Evolutionary conservation across 2,113 vertebrate genomes (phyloP), one percentile per base, ranked within the genome.

Genomic region (Camelus bactrianus): DNA sequence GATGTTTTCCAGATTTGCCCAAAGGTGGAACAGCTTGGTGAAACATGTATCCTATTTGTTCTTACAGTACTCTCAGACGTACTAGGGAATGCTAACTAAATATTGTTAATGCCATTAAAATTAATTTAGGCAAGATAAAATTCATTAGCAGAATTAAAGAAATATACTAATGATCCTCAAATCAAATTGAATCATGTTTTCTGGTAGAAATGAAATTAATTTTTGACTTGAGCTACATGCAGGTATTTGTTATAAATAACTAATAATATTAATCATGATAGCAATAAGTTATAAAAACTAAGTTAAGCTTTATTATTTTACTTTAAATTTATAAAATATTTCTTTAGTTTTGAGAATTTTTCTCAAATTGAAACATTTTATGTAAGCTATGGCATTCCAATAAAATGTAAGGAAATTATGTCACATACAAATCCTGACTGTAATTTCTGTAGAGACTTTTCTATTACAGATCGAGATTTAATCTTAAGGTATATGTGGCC

Each of bases 291-390:
- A 73, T 11, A 83, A 60, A 77, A 70, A 69, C 8, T 77, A 76
- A 83, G 54, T 82, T 73, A 60, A 89, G 76, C n/a, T 60, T 60
- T 46, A 67, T 82, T 17, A 56, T 80, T 89, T 67, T 60, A 56
- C 38, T 84, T 77, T 62, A 35, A 60, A 60, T 28, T 35, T 77
- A 75, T 56, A 1, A 52, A n/a, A 62, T 35, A 22, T 69, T 58
- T 77, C 50, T 83, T 77, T 69, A 52, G 69, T 56, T 94, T 64
- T 50, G 38, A 3, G 3, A 24, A 50, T 58, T 38, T 42, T 60
- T 72, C 72, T 94, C 84, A 73, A 58, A 67, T 12, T 77, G 24
- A 84, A 94, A 56, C 8, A 94, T 76, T 84, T 58, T 84, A 76
- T 56, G 46, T 46, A 8, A 75, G 14, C 42, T 73, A 65, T 65